Base-by-base conservation (phyloP, 2,888 invertebrate genomes). In the Hypomecis atomaria region DNA sequence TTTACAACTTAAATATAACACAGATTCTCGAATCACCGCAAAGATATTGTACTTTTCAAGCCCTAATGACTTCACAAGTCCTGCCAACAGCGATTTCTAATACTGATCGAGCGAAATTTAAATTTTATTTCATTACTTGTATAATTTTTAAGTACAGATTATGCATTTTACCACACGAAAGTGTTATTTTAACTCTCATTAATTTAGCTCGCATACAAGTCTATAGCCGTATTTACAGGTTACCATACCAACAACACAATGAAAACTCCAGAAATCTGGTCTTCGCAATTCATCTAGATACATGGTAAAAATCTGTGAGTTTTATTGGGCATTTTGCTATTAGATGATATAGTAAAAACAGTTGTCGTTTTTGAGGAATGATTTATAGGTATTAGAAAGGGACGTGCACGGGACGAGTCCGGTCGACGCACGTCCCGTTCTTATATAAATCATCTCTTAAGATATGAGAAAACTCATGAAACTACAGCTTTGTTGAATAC, bases 1-100 rank as follows among this genome's bases (percentile, higher is more conserved):
- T 82, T 76, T 84, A 84, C 83, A 85, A 72, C 71, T 78, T 76
- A 77, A 74, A 77, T 65, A 69, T 77, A 81, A 78, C 74, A 78
- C 75, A 81, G 73, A 80, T 78, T 78, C 72, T 71, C 66, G 67
- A 76, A 77, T 79, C 77, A 79, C 76, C 77, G 75, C 72, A 75
- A 72, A 67, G 71, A 65, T 78, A 74, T 79, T 78, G 79, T 81
- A 80, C 79, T 79, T 78, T 61, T 47, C 23, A 59, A 53, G 42
- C 49, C 57, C 38, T 40, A 43, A 60, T 45, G 44, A 57, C 58
- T 60, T 67, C 48, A 49, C 47, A 59, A 59, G 43, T 63, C 70
- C 71, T 71, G 71, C 70, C 54, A 65, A 77, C 71, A 73, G 71
- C 73, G 67, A 72, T 74, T 68, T 66, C 64, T 85, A 85, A 85